Evolutionary conservation across 2,797 vertebrate species (phyloP), one percentile per base, ranked within the genome.

Genomic region (Poecilia gillii): DNA sequence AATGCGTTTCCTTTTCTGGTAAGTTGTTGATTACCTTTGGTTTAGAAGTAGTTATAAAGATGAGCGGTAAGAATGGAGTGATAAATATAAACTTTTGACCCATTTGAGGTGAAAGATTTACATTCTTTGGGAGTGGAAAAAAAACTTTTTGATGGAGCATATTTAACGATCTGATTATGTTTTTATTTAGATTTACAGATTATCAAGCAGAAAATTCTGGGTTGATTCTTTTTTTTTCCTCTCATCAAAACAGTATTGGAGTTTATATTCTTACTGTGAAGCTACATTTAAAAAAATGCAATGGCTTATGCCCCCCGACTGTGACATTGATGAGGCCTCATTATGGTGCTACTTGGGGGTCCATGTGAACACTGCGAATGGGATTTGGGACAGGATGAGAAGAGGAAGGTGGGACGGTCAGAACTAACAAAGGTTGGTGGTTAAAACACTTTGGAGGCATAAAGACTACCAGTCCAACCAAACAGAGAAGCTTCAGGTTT

Each of bases 321-420:
- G 92, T 95, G 86, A 95, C 95, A 94, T 87, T 94, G 92, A 95
- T 93, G 81, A 91, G 84, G 80, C 77, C 81, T 33, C 72, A 85
- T 91, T 89, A 88, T 90, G 36, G 68, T 25, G 49, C 81, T 75
- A n/a, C 78, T 68, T 76, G 91, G 92, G 88, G 88, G 87, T 87
- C 86, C 53, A 83, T 57, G n/a, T 70, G 82, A 77, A 47, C 85
- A 85, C 78, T n/a, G 71, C 90, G 79, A 94, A 91, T 85, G 75
- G 89, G 87, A 68, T 82, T 90, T 78, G 81, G 82, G 72, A 76
- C 86, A 81, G 87, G 81, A 84, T 77, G 86, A 83, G 76, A 39
- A 82, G 87, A 28, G 80, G 75, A 79, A 75, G 73, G 51, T 64
- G 82, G 84, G 81, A 23, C 64, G 43, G 77, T 47, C 76, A 81